Evolutionary conservation across 2,888 invertebrate species (phyloP), one percentile per base, ranked within the genome.

Genomic region (Protodeltote pygarga): DNA sequence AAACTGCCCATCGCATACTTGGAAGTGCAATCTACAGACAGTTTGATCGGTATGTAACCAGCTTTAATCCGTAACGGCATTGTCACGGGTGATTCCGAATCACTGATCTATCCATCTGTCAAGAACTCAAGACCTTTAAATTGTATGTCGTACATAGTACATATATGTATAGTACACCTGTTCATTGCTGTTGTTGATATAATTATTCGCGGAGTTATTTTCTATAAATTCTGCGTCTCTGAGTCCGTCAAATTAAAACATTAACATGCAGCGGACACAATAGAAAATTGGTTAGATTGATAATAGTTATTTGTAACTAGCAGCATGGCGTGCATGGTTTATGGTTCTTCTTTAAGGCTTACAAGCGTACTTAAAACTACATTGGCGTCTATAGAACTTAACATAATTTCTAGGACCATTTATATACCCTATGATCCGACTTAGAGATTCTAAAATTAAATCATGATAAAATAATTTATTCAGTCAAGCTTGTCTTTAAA

Each of bases 1-100:
- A 80, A 78, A 79, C 79, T 76, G 66, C 63, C 71, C 68, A 74
- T 79, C 76, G 72, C 70, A 75, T 75, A 72, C 53, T 71, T 68
- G 58, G 64, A 71, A 73, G 69, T 68, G 72, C 65, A 71, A 38
- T 52, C 44, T 39, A 46, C 24, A 35, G 37, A 38, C 47, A 38
- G 32, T 67, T 60, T 46, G 33, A 35, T 57, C 39, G 57, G 29
- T 32, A 42, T 53, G 47, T 59, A 47, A 52, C 40, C 37, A 29
- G 39, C 47, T 47, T 47, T 45, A 45, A 41, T 52, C 31, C 39
- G 51, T 50, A 48, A 59, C 49, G 21, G 37, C 32, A 45, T 31
- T 33, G 47, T 50, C 33, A 38, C 46, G 47, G 46, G 41, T 45
- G 27, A 47, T 46, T 28, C 42, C 39, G 35, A 14, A 34, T 51